phyloP scores from a whole-genome alignment of 2,888 invertebrate species.

The Eueremaeus valkanovi region DNA sequence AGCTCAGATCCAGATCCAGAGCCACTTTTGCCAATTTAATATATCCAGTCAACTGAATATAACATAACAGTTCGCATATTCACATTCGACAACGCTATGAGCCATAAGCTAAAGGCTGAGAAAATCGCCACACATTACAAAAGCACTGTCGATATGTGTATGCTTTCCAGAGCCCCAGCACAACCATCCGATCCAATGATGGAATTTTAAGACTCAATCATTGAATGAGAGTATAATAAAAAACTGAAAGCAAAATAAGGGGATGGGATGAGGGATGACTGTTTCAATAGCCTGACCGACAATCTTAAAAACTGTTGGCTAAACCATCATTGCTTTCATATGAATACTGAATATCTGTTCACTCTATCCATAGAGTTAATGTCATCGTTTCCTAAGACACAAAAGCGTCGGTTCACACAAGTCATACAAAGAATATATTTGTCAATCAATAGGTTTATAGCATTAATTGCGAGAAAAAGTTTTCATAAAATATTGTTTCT shows the following conservation, averaged over 20 bases:
- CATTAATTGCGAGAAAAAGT: no score
- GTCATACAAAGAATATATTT: no score
- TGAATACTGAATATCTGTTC: no score
- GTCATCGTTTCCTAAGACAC: no score
- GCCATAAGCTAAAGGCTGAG: slow-evolving; percentile 11
- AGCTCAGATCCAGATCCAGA: neutral
- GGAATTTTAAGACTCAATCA: slow-evolving; percentile 26
- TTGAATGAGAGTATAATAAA: neutral
- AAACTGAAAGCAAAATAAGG: neutral
- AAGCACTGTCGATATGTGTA: neutral
- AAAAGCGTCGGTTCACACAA: no score
- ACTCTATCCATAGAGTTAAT: no score
- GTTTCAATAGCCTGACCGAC: slow-evolving; percentile 21
- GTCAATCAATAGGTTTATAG: no score
- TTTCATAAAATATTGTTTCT: no score
- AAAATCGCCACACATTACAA: slow-evolving; percentile 33
- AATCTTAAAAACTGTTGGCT: neutral
- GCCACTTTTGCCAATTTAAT: slow-evolving; percentile 24
- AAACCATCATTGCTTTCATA: slow-evolving; percentile 14
- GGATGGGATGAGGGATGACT: slow-evolving; percentile 15
- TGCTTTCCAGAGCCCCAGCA: neutral
- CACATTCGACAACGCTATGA: neutral
- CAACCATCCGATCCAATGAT: slow-evolving; percentile 2
- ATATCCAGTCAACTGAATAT: slow-evolving; percentile 32
- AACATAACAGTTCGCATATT: slow-evolving; percentile 26